A percentile compares a stretch with the other conserved stretches of the same genome.
These are phyloP conservation scores for Delichon dasypus DNA, from an alignment of 2,797 vertebrate species.

Conservation along the genomic window DNA sequence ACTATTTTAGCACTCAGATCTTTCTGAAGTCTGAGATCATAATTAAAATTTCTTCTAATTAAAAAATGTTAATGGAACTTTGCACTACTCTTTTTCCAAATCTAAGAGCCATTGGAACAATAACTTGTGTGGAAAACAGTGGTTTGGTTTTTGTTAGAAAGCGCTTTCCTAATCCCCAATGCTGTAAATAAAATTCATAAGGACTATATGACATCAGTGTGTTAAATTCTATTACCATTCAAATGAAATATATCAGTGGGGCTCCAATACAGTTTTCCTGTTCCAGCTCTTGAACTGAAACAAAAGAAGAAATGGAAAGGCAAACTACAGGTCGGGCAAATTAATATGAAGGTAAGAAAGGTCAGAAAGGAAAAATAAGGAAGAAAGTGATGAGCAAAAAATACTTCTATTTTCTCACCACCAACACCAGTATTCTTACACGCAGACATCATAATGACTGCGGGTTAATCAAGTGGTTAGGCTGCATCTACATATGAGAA, in stretches of 20 bases:
- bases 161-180: constrained; percentile 37
- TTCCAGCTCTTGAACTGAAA: constrained; percentile 22
- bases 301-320: constrained; percentile 13
- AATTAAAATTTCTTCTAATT: not conserved
- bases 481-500: not conserved
- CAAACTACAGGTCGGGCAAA: not conserved
- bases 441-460: constrained; percentile 3
- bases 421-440: not conserved
- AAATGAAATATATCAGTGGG: not conserved
- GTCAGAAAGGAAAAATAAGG: constrained; percentile 20
- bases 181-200: constrained; percentile 49
- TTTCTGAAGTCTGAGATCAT: not conserved
- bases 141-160: constrained; percentile 25
- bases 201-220: not conserved
- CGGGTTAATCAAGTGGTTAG: constrained; percentile 28
- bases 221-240: constrained; percentile 41
- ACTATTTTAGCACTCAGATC: not conserved
- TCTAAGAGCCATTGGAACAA: not conserved
- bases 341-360: not conserved
- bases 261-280: not conserved
- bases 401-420: not conserved
- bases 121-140: not conserved
- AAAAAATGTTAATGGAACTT: not conserved
- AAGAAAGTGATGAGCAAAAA: not conserved
- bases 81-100: not conserved